phyloP scores from a whole-genome alignment of 2,113 vertebrate genomes.

The Sapayoa aenigma region DNA sequence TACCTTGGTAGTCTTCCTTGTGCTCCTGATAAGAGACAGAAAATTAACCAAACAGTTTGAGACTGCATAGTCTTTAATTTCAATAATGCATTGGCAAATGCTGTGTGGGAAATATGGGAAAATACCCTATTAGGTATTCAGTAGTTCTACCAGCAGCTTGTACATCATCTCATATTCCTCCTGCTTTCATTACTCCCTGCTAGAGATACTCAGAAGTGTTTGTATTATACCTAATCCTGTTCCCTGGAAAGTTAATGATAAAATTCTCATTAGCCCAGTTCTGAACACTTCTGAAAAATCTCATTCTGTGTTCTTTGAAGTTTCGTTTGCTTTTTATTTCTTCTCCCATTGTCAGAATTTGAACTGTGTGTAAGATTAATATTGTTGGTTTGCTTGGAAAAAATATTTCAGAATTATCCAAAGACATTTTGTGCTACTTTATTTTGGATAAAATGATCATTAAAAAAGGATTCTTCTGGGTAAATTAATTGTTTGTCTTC shows the following conservation, averaged over 20 bases:
- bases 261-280: conserved; percentile 32
- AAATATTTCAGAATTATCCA: neutral
- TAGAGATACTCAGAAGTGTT: conserved; percentile 8
- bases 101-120: neutral
- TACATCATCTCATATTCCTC: neutral
- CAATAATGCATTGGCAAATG: neutral
- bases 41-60: conserved; percentile 6
- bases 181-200: conserved; percentile 10
- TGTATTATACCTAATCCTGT: conserved; percentile 14
- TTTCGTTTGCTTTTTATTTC: neutral
- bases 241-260: conserved; percentile 27
- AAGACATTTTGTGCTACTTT: neutral
- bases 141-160: neutral
- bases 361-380: neutral
- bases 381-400: neutral
- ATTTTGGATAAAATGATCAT: neutral
- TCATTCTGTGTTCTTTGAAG: neutral
- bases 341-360: neutral
- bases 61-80: conserved; percentile 12
- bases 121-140: conserved; percentile 1
- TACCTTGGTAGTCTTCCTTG: neutral
- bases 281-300: neutral
- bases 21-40: neutral
- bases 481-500: neutral
- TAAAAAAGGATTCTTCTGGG: neutral